These are phyloP conservation scores for Fregetta grallaria DNA, from an alignment of 2,113 vertebrate species.

Conservation along the genomic window DNA sequence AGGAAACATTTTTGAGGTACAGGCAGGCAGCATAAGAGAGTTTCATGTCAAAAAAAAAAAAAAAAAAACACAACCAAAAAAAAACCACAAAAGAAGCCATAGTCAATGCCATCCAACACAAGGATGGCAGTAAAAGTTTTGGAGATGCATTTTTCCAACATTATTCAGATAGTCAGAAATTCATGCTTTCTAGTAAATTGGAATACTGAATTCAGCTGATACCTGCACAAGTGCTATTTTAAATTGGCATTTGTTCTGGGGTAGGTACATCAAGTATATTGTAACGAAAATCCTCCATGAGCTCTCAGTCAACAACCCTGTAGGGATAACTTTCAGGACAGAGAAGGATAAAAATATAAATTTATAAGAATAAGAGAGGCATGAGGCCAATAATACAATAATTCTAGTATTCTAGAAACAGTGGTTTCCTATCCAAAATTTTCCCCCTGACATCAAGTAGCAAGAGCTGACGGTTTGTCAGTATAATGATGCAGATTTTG, in stretches of 20 bases:
- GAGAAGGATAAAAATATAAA: neutral
- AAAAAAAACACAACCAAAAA: no score
- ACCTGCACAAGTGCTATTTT: neutral
- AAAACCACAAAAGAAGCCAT: neutral
- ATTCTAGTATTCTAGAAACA: neutral
- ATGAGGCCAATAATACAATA: neutral
- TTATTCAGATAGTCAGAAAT: neutral
- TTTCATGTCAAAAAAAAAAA: neutral
- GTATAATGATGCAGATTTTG: neutral
- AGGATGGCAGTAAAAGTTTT: neutral
- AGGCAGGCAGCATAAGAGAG: neutral
- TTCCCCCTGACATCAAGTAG: neutral
- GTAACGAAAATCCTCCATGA: constrained; percentile 11
- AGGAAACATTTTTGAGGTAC: neutral
- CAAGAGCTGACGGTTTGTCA: neutral
- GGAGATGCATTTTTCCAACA: neutral
- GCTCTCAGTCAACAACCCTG: neutral
- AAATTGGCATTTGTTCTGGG: constrained; percentile 1
- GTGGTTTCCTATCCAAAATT: neutral
- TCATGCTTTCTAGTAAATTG: neutral
- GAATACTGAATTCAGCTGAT: neutral
- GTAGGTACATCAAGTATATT: neutral
- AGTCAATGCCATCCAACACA: neutral
- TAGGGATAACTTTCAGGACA: constrained; percentile 32
- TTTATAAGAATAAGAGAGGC: neutral